Base-by-base conservation (phyloP, 2,113 vertebrate species). In the Misgurnus anguillicaudatus region DNA sequence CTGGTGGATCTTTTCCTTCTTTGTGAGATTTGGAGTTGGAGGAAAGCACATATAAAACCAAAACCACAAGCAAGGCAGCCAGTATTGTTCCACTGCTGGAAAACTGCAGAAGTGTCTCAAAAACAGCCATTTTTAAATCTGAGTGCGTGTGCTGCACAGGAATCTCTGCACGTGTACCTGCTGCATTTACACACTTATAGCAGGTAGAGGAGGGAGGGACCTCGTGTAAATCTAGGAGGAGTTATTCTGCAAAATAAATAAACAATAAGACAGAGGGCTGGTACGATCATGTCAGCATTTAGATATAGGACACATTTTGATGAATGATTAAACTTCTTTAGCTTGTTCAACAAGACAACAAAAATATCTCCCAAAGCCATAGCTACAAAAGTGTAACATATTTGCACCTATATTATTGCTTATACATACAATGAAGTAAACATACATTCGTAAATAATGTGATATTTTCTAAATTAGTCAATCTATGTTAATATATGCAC, bases 1-100 rank as follows among this genome's bases (percentile, higher is more conserved):
- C 92, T 0, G 90, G 90, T 53, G 92, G 92, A 24, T 86, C 87
- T 41, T 67, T 87, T 4, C 58, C 0, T 0, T 0, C 31, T 53
- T 80, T 78, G 16, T 67, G 66, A 4, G 66, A 77, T 6, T 6
- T 60, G 17, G 77, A 72, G 21, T 3, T 14, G 16, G 69, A 58
- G 7, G 47, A 84, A 11, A 88, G 0, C 0, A 89, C 11, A 72
- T 75, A 85, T 8, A 90, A 4, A n/a, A 83, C 2, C 2, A 89
- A 62, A 16, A 91, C 42, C 6, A 89, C 8, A 11, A 82, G 62
- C 19, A 83, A 65, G 38, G 53, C n/a, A 4, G 77, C 89, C 74
- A 90, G 47, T 9, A 87, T 2, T 0, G 77, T 57, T 24, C 85
- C 83, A 9, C 81, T 80, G 67, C 67, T 82, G 7, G 68, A 76